Evolutionary conservation across 2,113 vertebrate species (phyloP), one percentile per base, ranked within the genome.

Genomic region (Tychaedon coryphoeus): DNA sequence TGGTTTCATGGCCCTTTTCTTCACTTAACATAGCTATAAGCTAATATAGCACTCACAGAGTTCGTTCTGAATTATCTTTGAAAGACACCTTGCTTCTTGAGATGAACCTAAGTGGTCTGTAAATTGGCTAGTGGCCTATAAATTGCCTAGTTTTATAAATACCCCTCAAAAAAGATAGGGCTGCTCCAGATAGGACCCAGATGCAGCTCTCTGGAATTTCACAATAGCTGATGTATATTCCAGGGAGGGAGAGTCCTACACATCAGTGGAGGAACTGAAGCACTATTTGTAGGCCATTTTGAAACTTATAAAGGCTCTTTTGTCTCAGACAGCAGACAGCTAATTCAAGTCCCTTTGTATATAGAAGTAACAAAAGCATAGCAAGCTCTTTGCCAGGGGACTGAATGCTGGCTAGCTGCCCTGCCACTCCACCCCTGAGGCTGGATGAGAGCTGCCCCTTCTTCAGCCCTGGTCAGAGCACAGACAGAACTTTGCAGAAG

Each of bases 271-370:
- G 48, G 72, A 96, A 97, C 78, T 88, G 57, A 82, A 81, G 34
- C 25, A 9, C 69, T 92, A 14, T 91, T 84, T 86, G 53, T 91
- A 69, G 64, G 34, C 61, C 3, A 3, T 86, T 93, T 79, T 25
- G 58, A 72, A 76, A 76, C 33, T 84, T 57, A 88, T 40, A 92
- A 96, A 96, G 85, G 61, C 86, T 72, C 40, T 75, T 58, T 93
- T 96, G 91, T 96, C 51, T 92, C n/a, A 42, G 58, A 31, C 47
- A 38, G 60, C 26, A 66, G 47, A 47, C 45, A 67, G 67, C 80
- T 89, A 90, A 90, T 95, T 94, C 58, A 90, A 78, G 28, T 69
- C 58, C n/a, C 58, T 93, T 95, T 96, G 60, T 93, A 31, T 29
- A n/a, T 2, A 34, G 87, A 85, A 85, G 81, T 62, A 79, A 76